These are phyloP conservation scores for Ommatoiulus sabulosus DNA, from an alignment of 2,888 invertebrate genomes.

Conservation along the genomic window DNA sequence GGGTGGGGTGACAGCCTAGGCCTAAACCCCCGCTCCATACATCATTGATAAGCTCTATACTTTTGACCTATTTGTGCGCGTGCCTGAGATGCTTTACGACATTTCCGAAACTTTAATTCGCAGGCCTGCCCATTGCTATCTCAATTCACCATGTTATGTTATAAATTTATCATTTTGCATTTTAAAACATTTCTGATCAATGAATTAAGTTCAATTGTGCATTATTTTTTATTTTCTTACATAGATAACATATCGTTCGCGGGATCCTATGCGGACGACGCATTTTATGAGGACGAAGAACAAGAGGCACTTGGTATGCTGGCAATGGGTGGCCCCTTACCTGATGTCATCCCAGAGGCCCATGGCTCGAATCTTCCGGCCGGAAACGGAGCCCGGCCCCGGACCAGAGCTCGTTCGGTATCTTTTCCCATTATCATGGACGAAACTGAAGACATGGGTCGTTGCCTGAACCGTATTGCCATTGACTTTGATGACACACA, in stretches of 20 bases:
- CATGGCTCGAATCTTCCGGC: neutral
- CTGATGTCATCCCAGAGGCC: slow-evolving; percentile 2
- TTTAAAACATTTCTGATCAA: neutral
- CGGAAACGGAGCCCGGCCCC: neutral
- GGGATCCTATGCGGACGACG: neutral
- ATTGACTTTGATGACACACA: neutral
- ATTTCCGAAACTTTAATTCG: neutral
- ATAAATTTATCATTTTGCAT: neutral
- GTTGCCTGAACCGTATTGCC: neutral
- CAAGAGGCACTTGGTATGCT: neutral
- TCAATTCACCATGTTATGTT: neutral
- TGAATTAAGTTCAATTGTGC: neutral
- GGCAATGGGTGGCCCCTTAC: neutral
- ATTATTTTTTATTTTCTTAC: neutral
- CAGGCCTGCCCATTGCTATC: neutral
- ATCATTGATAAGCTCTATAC: slow-evolving; percentile 20
- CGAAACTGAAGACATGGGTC: slow-evolving; percentile 3
- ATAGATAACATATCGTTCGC: neutral
- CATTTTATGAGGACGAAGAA: neutral
- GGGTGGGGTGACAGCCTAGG: neutral
- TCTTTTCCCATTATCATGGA: neutral
- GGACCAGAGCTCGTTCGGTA: neutral
- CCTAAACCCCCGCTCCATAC: neutral
- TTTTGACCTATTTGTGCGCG: neutral
- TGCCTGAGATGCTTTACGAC: neutral